Evolutionary conservation across 92 coral and sea anemone species (phyloP).

Genomic region (Epizoanthus rinbou): DNA sequence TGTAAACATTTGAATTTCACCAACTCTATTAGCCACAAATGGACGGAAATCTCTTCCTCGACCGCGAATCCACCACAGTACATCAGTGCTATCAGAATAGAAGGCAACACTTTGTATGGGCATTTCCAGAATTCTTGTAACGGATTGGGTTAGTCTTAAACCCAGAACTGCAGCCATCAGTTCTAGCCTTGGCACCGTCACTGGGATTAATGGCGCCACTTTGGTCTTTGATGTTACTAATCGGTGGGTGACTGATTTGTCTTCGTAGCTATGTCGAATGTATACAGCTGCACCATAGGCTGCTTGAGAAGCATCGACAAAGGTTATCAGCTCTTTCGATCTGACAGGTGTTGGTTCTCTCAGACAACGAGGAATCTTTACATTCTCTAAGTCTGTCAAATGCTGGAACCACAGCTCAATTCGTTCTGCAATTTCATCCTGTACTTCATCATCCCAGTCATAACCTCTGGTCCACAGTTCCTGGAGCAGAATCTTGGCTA

Average conservation of each 20-base stretch:
- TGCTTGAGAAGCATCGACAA: constrained; percentile 69
- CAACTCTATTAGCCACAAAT: constrained; percentile 58
- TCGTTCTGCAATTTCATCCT: constrained; percentile 50
- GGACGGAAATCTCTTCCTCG: constrained; percentile 61
- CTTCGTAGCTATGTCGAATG: constrained; percentile 48
- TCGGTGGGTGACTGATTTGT: no score
- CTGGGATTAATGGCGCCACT: no score
- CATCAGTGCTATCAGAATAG: constrained; percentile 61
- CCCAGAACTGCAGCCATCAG: constrained; percentile 65
- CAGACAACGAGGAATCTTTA: constrained; percentile 59
- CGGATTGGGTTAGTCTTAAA: constrained; percentile 56
- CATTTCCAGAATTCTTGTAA: constrained; percentile 42
- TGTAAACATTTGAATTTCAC: constrained; percentile 59
- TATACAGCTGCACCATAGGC: constrained; percentile 68
- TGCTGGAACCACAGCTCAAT: constrained; percentile 55
- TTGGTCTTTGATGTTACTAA: no score
- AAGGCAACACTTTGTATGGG: constrained; percentile 42
- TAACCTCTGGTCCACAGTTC: constrained; percentile 63
- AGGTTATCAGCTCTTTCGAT: constrained; percentile 48
- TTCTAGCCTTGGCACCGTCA: no score
- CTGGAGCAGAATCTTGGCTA: constrained; percentile 66
- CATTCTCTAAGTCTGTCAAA: constrained; percentile 37
- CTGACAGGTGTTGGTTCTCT: constrained; percentile 39
- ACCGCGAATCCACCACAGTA: constrained; percentile 75
- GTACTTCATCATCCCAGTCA: constrained; percentile 57